phyloP scores from a whole-genome alignment of 2,113 vertebrate species.

The Poicephalus gulielmi region DNA sequence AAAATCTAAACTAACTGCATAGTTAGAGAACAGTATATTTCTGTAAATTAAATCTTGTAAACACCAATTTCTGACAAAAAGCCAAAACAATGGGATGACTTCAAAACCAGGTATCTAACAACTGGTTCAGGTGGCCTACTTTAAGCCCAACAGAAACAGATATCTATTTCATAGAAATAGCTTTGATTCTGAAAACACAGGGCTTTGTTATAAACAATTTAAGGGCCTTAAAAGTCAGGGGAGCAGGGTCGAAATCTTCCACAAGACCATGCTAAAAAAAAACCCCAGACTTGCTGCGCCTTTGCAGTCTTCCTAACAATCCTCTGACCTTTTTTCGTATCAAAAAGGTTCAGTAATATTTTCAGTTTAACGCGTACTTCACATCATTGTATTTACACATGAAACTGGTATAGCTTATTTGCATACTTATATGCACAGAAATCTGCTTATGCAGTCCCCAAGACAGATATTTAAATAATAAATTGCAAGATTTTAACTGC shows the following conservation, averaged over 20 bases:
- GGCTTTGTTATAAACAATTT: background rate
- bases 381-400: background rate
- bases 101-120: background rate
- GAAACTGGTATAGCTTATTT: background rate
- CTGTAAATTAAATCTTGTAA: background rate
- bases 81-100: background rate
- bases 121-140: background rate
- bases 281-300: background rate
- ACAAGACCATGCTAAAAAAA: background rate
- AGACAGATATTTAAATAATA: constrained; percentile 18
- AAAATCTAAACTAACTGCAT: background rate
- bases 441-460: background rate
- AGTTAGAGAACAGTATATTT: background rate
- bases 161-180: background rate
- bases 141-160: background rate
- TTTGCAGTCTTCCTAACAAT: background rate
- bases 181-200: background rate
- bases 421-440: background rate
- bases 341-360: background rate
- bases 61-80: background rate
- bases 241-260: background rate
- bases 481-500: background rate
- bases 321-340: background rate
- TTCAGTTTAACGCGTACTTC: background rate
- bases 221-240: background rate